phyloP scores from a whole-genome alignment of 2,113 vertebrate genomes.

The Dipodomys merriami region DNA sequence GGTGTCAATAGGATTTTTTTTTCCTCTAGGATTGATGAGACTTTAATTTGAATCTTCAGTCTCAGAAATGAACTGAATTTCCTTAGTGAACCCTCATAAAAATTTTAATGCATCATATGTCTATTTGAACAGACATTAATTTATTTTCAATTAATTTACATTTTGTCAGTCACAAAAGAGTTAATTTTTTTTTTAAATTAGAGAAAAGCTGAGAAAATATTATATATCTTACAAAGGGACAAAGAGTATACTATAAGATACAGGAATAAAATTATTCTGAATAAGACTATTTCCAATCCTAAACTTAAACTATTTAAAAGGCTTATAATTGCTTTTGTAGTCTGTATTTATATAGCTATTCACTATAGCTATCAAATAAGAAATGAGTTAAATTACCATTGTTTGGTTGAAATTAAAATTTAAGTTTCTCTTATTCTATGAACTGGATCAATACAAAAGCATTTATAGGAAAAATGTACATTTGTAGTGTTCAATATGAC shows the following conservation, averaged over 20 bases:
- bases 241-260: not conserved
- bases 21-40: not conserved
- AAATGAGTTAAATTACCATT: not conserved
- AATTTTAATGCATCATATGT: not conserved
- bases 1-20: not conserved
- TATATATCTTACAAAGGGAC: not conserved
- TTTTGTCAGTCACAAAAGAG: not conserved
- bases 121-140: not conserved
- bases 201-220: too few relatives aligned
- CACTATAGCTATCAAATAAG: not conserved
- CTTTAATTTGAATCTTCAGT: conserved; percentile 1
- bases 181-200: too few relatives aligned
- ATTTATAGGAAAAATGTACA: conserved; percentile 47
- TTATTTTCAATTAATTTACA: not conserved
- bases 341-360: not conserved
- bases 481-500: conserved; percentile 9
- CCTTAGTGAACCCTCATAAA: not conserved
- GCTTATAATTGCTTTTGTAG: not conserved
- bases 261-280: not conserved
- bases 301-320: not conserved
- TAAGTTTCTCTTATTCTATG: conserved; percentile 55
- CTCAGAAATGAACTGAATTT: conserved; percentile 2
- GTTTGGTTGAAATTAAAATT: conserved; percentile 28
- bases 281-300: not conserved
- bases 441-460: conserved; percentile 61